phyloP scores from a whole-genome alignment of 2,888 invertebrate species.

The Anagyrus pseudococci region DNA sequence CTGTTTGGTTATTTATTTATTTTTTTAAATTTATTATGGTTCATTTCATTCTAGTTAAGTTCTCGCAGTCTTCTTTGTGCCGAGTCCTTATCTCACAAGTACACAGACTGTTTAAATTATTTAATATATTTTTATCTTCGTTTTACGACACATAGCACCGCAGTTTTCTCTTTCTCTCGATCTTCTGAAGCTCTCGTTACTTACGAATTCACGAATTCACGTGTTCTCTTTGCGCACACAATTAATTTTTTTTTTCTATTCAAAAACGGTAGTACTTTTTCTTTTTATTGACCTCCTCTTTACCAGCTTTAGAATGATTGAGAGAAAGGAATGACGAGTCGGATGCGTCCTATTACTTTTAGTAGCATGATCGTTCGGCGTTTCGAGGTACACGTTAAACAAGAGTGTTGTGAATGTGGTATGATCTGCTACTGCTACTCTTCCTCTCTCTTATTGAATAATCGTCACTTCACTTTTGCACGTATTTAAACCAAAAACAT shows the following conservation, averaged over 20 bases:
- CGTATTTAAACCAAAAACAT: slow-evolving; percentile 26
- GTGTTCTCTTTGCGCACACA: slow-evolving; percentile 6
- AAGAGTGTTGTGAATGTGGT: not conserved
- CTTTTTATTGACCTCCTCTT: slow-evolving; percentile 35
- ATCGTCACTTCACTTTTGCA: slow-evolving; percentile 21
- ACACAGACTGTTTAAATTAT: slow-evolving; percentile 33
- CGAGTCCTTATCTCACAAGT: slow-evolving; percentile 34
- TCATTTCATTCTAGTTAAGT: slow-evolving; percentile 28
- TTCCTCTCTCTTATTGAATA: slow-evolving; percentile 20
- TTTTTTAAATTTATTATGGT: slow-evolving; percentile 4
- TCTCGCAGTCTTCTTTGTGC: slow-evolving; percentile 36
- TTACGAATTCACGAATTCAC: slow-evolving; percentile 33
- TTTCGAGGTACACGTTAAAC: slow-evolving; percentile 22
- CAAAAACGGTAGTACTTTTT: slow-evolving; percentile 39
- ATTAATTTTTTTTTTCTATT: slow-evolving; percentile 36
- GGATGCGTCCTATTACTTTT: too few relatives aligned
- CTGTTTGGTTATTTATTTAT: slow-evolving; percentile 58
- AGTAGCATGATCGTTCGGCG: slow-evolving; percentile 19
- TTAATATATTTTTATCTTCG: slow-evolving; percentile 17
- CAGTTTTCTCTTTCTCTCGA: slow-evolving; percentile 37
- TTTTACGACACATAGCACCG: slow-evolving; percentile 38
- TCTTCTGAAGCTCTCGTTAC: slow-evolving; percentile 33
- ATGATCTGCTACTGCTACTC: slow-evolving; percentile 35
- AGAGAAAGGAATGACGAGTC: slow-evolving; percentile 39
- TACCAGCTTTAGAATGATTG: slow-evolving; percentile 32